Conservation (phyloP, 1,140 invertebrate species). For the Hyles euphorbiae region DNA sequence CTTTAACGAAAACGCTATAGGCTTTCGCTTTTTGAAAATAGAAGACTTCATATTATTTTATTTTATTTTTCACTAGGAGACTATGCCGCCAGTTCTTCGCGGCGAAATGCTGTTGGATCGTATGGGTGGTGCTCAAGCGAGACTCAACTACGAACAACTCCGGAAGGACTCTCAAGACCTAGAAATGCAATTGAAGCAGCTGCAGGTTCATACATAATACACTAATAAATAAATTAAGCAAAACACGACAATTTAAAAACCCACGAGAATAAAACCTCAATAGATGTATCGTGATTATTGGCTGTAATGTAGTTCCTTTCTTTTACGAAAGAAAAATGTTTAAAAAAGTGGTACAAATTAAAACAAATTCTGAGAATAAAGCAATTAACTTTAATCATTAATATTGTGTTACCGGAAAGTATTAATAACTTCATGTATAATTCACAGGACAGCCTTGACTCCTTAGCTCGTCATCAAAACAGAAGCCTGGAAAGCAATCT, state of each 20-base stretch:
- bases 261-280: no score
- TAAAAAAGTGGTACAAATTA: no score
- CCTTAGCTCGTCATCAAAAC: slow-evolving; percentile 89
- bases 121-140: slow-evolving; percentile 83
- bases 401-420: background rate
- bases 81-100: slow-evolving; percentile 81
- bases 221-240: no score
- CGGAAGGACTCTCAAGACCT: slow-evolving; percentile 88
- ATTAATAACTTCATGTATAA: slow-evolving; percentile 10
- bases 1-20: no score
- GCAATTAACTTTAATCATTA: no score
- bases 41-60: background rate
- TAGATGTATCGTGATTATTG: no score
- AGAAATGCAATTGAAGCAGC: slow-evolving; percentile 89
- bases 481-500: slow-evolving; percentile 90
- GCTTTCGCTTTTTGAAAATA: background rate
- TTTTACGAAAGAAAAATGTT: no score
- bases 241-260: no score
- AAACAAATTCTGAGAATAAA: no score
- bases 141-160: slow-evolving; percentile 85
- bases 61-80: slow-evolving; percentile 63
- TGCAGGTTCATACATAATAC: slow-evolving; percentile 75
- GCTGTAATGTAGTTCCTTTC: no score
- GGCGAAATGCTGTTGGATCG: slow-evolving; percentile 91
- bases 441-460: slow-evolving; percentile 87